Conservation (phyloP, 1,140 invertebrate genomes). For the Trichoplusia ni region DNA sequence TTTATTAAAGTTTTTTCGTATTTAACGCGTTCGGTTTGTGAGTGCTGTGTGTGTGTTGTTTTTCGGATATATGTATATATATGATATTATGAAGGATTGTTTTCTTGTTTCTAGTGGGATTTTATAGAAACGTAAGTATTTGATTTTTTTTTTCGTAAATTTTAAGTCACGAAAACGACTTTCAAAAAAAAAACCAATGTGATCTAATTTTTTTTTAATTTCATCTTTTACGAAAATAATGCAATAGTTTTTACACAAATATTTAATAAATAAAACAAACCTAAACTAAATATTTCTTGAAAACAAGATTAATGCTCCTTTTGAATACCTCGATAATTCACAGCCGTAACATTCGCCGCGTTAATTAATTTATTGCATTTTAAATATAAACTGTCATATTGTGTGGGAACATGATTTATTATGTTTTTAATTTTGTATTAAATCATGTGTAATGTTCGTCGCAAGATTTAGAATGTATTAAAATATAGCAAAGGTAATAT, state of each 20-base stretch:
- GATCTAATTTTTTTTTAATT: too few species aligned
- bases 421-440: neutral
- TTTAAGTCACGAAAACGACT: neutral
- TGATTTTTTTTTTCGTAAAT: neutral
- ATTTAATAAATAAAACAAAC: too few species aligned
- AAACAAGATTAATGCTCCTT: neutral
- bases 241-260: too few species aligned
- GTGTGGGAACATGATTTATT: neutral
- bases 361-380: neutral
- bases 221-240: too few species aligned
- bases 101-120: slow-evolving; percentile 27
- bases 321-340: neutral
- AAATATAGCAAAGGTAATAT: too few species aligned
- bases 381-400: neutral
- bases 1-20: slow-evolving; percentile 31
- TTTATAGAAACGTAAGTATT: slow-evolving; percentile 28
- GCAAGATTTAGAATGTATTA: neutral
- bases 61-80: slow-evolving; percentile 12
- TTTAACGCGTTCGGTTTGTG: slow-evolving; percentile 29
- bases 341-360: neutral
- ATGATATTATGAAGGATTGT: slow-evolving; percentile 34
- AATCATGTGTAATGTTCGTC: neutral
- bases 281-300: neutral
- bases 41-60: slow-evolving; percentile 29
- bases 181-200: neutral